Percentiles rank a stretch among this genome's conserved stretches.
Evolutionary conservation across 2,888 invertebrate genomes (phyloP).

Genomic region (Charanyca ferruginea): DNA sequence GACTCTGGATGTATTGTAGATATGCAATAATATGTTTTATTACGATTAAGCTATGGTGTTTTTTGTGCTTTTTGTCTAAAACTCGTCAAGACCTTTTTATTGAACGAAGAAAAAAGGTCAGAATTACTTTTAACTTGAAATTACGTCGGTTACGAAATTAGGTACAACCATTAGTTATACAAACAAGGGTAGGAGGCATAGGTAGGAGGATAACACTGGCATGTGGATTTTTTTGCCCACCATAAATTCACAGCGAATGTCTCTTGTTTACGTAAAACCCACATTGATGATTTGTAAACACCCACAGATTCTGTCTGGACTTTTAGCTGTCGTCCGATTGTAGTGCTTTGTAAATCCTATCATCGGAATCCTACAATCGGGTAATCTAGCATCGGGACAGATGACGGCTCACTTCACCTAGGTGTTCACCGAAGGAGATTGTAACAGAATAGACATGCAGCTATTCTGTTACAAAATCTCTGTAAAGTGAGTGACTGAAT

Average conservation of each 20-base stretch:
- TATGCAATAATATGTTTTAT: conserved; percentile 35
- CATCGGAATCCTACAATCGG: too few relatives aligned
- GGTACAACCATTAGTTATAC: neutral
- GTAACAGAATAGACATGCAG: too few relatives aligned
- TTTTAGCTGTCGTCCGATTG: too few relatives aligned
- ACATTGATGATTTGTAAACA: conserved; percentile 4
- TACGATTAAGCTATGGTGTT: neutral
- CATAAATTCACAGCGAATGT: conserved; percentile 12
- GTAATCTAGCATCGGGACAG: too few relatives aligned
- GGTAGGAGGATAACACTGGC: neutral
- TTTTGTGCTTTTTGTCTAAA: conserved; percentile 18
- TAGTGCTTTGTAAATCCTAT: too few relatives aligned
- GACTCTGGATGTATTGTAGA: conserved; percentile 28
- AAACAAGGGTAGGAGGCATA: conserved; percentile 16
- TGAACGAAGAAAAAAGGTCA: conserved; percentile 15
- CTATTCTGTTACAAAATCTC: too few relatives aligned
- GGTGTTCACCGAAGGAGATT: too few relatives aligned
- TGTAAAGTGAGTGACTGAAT: too few relatives aligned
- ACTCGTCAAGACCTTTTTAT: neutral
- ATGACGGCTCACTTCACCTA: too few relatives aligned
- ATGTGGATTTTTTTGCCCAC: conserved; percentile 18
- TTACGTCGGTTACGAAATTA: conserved; percentile 10
- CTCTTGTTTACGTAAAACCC: conserved; percentile 5
- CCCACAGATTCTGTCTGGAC: neutral
- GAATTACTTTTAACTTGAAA: conserved; percentile 8